These are phyloP conservation scores for Habropoda laboriosa DNA, from an alignment of 1,140 invertebrate species.

Conservation along the genomic window DNA sequence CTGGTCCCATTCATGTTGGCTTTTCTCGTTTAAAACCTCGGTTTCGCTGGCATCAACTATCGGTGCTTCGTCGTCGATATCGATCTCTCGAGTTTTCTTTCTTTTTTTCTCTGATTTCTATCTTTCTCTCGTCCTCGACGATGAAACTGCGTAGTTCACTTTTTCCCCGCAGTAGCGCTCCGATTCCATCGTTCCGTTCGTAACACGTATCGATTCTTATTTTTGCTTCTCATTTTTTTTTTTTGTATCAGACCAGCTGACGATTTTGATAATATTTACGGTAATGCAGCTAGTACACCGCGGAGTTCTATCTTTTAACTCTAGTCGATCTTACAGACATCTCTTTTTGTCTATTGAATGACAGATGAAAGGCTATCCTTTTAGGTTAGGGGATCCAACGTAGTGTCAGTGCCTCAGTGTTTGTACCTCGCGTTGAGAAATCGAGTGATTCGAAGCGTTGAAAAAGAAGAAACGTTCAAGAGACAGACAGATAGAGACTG, in stretches of 20 bases:
- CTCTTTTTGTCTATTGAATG: background rate
- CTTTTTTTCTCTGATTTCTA: no score
- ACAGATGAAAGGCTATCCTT: background rate
- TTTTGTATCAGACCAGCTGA: conserved; percentile 35
- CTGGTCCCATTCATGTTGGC: conserved; percentile 74
- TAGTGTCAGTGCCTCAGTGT: background rate
- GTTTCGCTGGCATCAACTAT: background rate
- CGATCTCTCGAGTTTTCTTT: no score
- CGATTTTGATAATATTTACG: background rate
- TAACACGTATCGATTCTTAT: conserved; percentile 3
- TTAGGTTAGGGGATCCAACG: background rate
- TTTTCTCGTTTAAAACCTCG: conserved; percentile 36
- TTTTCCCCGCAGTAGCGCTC: background rate
- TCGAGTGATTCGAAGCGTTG: background rate
- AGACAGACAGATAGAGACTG: background rate
- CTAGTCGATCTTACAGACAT: background rate
- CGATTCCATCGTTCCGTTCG: background rate
- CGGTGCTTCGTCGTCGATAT: background rate
- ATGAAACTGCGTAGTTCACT: background rate
- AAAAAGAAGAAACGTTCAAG: background rate
- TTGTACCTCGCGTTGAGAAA: background rate
- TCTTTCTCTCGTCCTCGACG: background rate
- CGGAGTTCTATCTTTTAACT: conserved; percentile 17
- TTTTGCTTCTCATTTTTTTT: no score
- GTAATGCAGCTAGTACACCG: background rate